These are phyloP conservation scores for Labeo calbasu DNA, from an alignment of 2,797 vertebrate species.

Conservation along the genomic window DNA sequence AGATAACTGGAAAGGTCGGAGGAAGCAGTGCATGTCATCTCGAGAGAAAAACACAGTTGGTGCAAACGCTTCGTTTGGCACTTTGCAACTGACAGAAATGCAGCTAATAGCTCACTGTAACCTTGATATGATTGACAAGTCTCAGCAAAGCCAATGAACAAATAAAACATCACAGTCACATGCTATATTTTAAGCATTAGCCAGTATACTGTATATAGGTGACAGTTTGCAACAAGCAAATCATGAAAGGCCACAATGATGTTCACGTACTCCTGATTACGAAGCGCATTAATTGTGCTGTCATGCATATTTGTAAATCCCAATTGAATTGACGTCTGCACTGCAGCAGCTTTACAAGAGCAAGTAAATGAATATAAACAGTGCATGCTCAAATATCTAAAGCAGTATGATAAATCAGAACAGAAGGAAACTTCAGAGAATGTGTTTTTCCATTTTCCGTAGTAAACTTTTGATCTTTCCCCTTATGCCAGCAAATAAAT, in stretches of 20 bases:
- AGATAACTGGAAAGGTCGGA: constrained; percentile 66
- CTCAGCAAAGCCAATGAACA: constrained; percentile 18
- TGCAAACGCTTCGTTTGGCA: background rate
- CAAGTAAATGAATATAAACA: constrained; percentile 28
- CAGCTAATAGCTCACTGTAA: constrained; percentile 15
- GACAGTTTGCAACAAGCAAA: background rate
- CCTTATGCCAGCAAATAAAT: constrained; percentile 20
- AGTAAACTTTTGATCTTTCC: background rate
- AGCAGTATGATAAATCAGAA: background rate
- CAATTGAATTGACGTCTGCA: constrained; percentile 3
- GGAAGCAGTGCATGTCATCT: constrained; percentile 49
- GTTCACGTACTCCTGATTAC: background rate
- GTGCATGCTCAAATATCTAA: constrained; percentile 8
- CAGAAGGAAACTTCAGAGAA: background rate
- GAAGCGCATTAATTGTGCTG: constrained; percentile 30
- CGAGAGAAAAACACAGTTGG: constrained; percentile 17
- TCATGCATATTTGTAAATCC: constrained; percentile 31
- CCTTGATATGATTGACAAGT: constrained; percentile 41
- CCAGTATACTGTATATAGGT: background rate
- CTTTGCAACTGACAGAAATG: background rate
- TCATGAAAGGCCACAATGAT: background rate
- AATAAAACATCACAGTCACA: background rate
- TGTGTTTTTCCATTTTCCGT: constrained; percentile 19
- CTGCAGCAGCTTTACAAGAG: background rate
- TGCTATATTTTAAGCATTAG: background rate